Percentiles rank a stretch among this genome's conserved stretches.
phyloP scores from a whole-genome alignment of 2,888 invertebrate genomes.

The Brachyopa scutellaris region DNA sequence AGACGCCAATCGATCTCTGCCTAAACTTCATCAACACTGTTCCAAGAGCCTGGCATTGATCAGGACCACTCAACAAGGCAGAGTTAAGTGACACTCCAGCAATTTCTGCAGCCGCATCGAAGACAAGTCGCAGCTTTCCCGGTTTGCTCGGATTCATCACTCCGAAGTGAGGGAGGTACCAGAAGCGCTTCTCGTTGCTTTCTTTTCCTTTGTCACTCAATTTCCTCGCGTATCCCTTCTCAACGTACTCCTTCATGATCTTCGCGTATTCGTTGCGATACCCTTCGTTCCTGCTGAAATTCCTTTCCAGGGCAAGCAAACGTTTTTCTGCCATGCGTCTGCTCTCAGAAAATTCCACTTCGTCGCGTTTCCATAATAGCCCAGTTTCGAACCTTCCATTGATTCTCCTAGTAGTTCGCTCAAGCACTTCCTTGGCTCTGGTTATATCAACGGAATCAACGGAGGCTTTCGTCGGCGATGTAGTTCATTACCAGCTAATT shows the following conservation, averaged over 20 bases:
- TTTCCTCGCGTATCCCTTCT: slow-evolving; percentile 70
- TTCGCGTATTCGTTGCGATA: slow-evolving; percentile 48
- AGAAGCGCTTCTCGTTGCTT: background rate
- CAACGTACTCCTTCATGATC: slow-evolving; percentile 58
- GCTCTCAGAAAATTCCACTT: slow-evolving; percentile 31
- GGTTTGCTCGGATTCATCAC: background rate
- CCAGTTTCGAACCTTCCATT: slow-evolving; percentile 26
- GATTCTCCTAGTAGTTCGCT: too few species aligned
- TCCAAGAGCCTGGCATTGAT: background rate
- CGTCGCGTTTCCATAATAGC: slow-evolving; percentile 26
- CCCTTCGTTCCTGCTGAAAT: slow-evolving; percentile 40
- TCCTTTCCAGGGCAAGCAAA: slow-evolving; percentile 60
- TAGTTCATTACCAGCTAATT: background rate
- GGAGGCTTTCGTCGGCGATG: background rate
- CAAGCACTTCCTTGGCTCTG: slow-evolving; percentile 3
- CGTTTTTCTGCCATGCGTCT: slow-evolving; percentile 63
- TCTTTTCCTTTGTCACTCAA: slow-evolving; percentile 51
- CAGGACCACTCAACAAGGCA: background rate
- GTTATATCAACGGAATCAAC: too few species aligned
- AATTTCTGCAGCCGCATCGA: background rate
- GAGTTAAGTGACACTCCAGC: background rate
- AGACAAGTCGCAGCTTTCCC: background rate
- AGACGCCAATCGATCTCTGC: background rate
- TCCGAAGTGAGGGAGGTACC: background rate
- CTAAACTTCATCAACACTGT: background rate